These are phyloP conservation scores for Kryptopterus vitreolus DNA, from an alignment of 2,797 vertebrate species.

Conservation along the genomic window DNA sequence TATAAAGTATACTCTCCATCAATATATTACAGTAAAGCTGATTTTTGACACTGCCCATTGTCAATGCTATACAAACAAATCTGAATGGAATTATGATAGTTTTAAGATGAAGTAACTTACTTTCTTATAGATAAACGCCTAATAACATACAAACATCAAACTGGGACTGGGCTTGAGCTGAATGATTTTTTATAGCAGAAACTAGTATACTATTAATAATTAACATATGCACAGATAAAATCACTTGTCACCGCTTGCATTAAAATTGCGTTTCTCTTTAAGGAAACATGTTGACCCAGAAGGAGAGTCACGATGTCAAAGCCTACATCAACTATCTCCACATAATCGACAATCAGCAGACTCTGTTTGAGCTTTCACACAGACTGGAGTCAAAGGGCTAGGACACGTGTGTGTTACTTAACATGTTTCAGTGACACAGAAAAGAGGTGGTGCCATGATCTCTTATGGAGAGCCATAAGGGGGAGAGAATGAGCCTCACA, in stretches of 20 bases:
- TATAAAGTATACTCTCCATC: too few species aligned
- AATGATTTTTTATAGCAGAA: neutral
- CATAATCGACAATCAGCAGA: constrained; percentile 96
- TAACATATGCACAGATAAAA: neutral
- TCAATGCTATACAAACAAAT: too few species aligned
- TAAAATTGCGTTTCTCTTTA: neutral
- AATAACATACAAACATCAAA: neutral
- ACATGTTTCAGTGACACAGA: neutral
- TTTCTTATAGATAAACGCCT: neutral
- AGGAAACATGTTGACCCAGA: constrained; percentile 84
- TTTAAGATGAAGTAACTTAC: neutral
- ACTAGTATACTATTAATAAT: neutral
- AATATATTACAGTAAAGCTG: too few species aligned
- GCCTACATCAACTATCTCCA: constrained; percentile 86
- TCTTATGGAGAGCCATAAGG: constrained; percentile 24
- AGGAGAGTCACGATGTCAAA: constrained; percentile 87
- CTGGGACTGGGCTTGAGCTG: neutral
- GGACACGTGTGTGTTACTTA: constrained; percentile 21
- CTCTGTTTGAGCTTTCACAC: constrained; percentile 93
- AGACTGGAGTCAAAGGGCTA: constrained; percentile 89
- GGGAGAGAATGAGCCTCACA: constrained; percentile 29
- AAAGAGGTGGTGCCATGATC: neutral
- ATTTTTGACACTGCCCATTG: too few species aligned
- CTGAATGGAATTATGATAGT: constrained; percentile 17
- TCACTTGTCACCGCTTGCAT: neutral